Evolutionary conservation across 2,797 vertebrate genomes (phyloP), one percentile per base, ranked within the genome.

Genomic region (Sebastes paucispinis): DNA sequence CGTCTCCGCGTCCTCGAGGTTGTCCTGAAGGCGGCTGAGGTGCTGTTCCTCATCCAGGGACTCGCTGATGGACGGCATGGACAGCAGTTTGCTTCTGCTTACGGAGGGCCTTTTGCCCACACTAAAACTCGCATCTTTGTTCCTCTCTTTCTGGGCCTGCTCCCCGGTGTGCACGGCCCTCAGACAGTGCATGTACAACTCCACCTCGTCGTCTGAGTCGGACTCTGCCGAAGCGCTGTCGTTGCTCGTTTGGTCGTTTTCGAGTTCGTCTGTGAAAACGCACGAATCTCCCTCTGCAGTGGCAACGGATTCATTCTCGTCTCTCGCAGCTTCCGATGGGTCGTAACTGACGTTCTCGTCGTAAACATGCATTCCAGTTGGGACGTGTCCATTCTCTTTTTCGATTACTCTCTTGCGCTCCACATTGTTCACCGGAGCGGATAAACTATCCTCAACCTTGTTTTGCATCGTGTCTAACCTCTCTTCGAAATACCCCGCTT

Each of bases 151-250:
- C 0, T 65, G 25, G 57, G 72, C 25, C 75, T 83, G 90, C 5
- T 31, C 10, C 73, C 90, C 59, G 0, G 75, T 5, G 22, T 94
- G 91, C 9, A 89, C 87, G 0, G 83, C 93, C 68, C 90, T 93
- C 77, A 96, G 88, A 55, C 93, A 93, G 85, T 84, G 90, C 83
- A 96, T 89, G 88, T 95, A 95, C 67, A 95, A 47, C 73, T 95
- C 94, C 88, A 96, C 93, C 87, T 96, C 95, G 3, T 96, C 95
- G 12, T 95, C 96, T 0, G 93, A 94, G 81, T 92, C 84, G 0
- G 94, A 95, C 63, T 94, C 95, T 4, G 90, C 84, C 1, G 95
- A 95, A 3, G 73, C 16, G 20, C 81, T 79, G 59, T 83, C 85
- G 0, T 77, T 72, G 32, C 58, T 58, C 2, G 2, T 58, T 54